Evolutionary conservation across 1,140 invertebrate species (phyloP), one percentile per base, ranked within the genome.

Genomic region (Tyrophagus putrescentiae): DNA sequence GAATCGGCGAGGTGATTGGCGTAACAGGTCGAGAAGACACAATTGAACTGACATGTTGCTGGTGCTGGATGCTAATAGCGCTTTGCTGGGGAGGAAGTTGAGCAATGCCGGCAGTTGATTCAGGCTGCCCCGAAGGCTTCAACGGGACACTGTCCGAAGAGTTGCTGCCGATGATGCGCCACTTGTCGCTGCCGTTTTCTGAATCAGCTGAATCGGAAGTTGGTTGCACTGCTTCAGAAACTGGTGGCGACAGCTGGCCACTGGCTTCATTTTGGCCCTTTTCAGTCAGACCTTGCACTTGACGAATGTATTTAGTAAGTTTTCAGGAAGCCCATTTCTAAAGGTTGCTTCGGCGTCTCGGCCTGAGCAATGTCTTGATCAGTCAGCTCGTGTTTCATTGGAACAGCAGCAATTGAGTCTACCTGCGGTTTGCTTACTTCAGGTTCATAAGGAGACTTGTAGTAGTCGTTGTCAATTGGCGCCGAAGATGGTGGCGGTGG

Each of bases 261-360:
- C n/a, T n/a, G n/a, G n/a, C n/a, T n/a, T n/a, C n/a, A n/a, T n/a
- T n/a, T n/a, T n/a, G n/a, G n/a, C n/a, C n/a, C n/a, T n/a, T n/a
- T n/a, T 39, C 36, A 21, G 36, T 13, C 13, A 39, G 45, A 48
- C 18, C 45, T 18, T 48, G 45, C 31, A 48, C 45, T 48, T 48
- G 45, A 25, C 45, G 45, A 48, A 48, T 48, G 45, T 48, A 48
- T 48, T 48, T 7, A 48, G 7, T 29, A 48, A 48, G 18, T 48
- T 48, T 48, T 48, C 7, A 7, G 45, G 45, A 6, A 48, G 18
- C 9, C 21, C 23, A 48, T 7, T 25, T 7, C 18, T 48, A 7
- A 21, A 13, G 45, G 31, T 29, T 48, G 45, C 18, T 48, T 48
- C 13, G 36, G 36, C 36, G 21, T 13, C 21, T 39, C 36, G 13